Evolutionary conservation across 2,797 vertebrate species (phyloP).

Genomic region (Phataginus tricuspis): DNA sequence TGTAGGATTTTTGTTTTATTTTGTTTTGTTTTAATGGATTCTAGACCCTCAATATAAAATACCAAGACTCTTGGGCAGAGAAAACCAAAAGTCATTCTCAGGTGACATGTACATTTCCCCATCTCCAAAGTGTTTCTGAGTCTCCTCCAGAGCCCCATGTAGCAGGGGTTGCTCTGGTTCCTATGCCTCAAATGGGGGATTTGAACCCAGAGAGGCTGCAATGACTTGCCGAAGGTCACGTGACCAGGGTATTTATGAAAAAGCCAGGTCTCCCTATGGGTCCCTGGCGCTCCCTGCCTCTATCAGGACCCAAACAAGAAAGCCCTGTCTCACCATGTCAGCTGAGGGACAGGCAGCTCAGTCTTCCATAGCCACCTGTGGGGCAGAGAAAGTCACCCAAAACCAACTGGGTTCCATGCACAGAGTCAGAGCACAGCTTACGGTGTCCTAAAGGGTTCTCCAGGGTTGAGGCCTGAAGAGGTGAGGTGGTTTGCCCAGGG

Average conservation of each 20-base stretch:
- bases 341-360: background rate
- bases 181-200: background rate
- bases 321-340: background rate
- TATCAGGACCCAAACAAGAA: background rate
- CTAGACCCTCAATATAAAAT: background rate
- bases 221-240: background rate
- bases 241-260: background rate
- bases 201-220: background rate
- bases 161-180: background rate
- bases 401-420: background rate
- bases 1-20: background rate
- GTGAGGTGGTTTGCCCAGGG: conserved; percentile 11
- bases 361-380: background rate
- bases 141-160: background rate
- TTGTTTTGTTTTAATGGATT: background rate
- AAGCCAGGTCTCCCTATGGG: background rate
- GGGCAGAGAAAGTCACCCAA: background rate
- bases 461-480: conserved; percentile 21
- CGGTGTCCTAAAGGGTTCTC: background rate
- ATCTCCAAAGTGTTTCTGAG: background rate
- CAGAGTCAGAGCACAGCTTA: background rate
- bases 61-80: background rate
- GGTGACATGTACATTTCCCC: background rate
- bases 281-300: background rate
- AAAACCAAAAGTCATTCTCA: background rate